A percentile compares a stretch with the other conserved stretches of the same genome.
Conservation (phyloP, 2,888 invertebrate genomes). For the Yponomeuta malinellus region DNA sequence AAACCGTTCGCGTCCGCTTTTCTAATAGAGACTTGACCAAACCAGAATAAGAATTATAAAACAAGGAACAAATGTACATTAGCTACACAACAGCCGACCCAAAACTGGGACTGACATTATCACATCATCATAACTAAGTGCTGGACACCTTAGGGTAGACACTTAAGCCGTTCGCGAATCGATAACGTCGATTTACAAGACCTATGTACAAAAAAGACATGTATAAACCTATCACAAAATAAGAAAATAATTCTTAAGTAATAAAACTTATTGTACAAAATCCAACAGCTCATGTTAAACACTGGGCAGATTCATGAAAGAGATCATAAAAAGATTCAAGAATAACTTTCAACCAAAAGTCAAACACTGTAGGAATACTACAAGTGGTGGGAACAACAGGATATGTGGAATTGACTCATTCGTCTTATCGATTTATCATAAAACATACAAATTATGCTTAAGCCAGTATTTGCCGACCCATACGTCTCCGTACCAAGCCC, state of each 20-base stretch:
- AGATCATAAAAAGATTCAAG: conserved; percentile 74
- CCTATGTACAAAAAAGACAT: conserved; percentile 57
- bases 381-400: conserved; percentile 56
- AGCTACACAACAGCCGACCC: conserved; percentile 43
- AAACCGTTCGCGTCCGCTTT: conserved; percentile 45
- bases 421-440: conserved; percentile 61
- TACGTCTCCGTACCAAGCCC: conserved; percentile 26
- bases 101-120: conserved; percentile 30
- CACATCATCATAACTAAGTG: conserved; percentile 48
- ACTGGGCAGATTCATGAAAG: conserved; percentile 73
- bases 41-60: conserved; percentile 53
- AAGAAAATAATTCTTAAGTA: conserved; percentile 43
- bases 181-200: conserved; percentile 36
- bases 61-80: conserved; percentile 70
- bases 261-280: conserved; percentile 52
- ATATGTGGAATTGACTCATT: conserved; percentile 70
- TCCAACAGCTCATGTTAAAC: conserved; percentile 59
- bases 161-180: conserved; percentile 59
- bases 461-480: conserved; percentile 61
- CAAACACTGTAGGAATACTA: conserved; percentile 33
- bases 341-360: conserved; percentile 42
- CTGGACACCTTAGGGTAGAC: conserved; percentile 30
- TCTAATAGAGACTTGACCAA: conserved; percentile 49
- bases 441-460: conserved; percentile 60
- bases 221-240: conserved; percentile 66